A percentile compares a stretch with the other conserved stretches of the same genome.
phyloP scores from a whole-genome alignment of 1,140 invertebrate species.

The Aphaenogaster floridana region DNA sequence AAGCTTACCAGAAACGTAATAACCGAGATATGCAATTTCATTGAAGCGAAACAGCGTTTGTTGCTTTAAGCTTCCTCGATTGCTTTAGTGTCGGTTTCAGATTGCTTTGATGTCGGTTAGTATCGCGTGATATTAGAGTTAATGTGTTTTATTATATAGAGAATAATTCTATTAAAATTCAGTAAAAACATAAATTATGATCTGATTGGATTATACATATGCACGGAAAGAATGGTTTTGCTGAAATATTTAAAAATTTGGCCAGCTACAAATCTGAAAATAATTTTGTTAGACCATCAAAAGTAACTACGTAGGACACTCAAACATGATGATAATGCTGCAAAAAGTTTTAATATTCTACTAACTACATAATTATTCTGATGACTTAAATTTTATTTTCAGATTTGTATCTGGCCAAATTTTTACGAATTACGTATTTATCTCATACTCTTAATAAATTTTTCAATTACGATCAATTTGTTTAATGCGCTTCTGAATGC shows the following conservation, averaged over 20 bases:
- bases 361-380: too few species aligned
- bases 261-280: too few species aligned
- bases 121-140: background rate
- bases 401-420: too few species aligned
- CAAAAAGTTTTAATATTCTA: too few species aligned
- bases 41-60: background rate
- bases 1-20: constrained; percentile 27
- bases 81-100: background rate
- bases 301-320: too few species aligned
- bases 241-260: too few species aligned
- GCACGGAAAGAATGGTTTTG: too few species aligned
- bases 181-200: background rate
- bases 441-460: background rate
- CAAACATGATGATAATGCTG: too few species aligned
- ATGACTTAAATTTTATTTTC: too few species aligned
- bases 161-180: constrained; percentile 14
- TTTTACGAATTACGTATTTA: background rate
- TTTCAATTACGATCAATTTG: constrained; percentile 2
- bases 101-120: background rate
- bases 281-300: too few species aligned
- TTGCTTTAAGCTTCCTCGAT: constrained; percentile 11
- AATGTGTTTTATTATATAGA: background rate
- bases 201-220: background rate
- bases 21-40: background rate
- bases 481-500: background rate